A percentile compares a stretch with the other conserved stretches of the same genome.
phyloP scores from a whole-genome alignment of 1,140 invertebrate genomes.

The Lucilia sericata region DNA sequence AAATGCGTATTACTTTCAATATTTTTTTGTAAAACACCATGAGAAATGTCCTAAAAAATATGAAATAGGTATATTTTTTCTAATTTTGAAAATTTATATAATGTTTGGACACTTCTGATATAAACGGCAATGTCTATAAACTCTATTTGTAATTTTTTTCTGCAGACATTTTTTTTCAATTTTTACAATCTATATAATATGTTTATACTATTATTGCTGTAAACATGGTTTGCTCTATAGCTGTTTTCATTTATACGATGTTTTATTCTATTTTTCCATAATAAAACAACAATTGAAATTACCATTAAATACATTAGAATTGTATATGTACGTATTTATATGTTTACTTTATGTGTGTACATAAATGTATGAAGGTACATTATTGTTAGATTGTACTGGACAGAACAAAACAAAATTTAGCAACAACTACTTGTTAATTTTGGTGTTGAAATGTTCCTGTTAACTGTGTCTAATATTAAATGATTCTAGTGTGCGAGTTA shows the following conservation, averaged over 20 bases:
- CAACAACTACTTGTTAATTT: conserved; percentile 10
- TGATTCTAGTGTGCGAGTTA: conserved; percentile 2
- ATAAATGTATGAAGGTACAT: neutral
- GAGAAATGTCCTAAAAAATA: too few species aligned
- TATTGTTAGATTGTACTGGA: neutral
- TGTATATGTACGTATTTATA: neutral
- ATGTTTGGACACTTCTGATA: too few species aligned
- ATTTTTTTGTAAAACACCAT: too few species aligned
- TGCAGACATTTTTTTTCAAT: neutral
- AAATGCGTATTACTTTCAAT: too few species aligned
- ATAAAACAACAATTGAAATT: conserved; percentile 13
- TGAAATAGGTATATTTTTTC: too few species aligned
- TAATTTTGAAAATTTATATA: too few species aligned
- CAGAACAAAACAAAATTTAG: neutral
- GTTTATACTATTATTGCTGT: neutral
- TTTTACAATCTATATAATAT: neutral
- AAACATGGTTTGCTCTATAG: neutral
- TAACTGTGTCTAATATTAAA: neutral
- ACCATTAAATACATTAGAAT: conserved; percentile 14
- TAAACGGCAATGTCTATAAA: too few species aligned
- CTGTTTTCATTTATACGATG: neutral
- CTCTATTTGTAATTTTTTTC: too few species aligned
- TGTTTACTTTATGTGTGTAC: neutral
- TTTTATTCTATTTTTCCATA: conserved; percentile 7
- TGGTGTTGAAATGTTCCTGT: conserved; percentile 17